These are phyloP conservation scores for Odontocolon sp. DNA, from an alignment of 2,888 invertebrate genomes.

Conservation along the genomic window DNA sequence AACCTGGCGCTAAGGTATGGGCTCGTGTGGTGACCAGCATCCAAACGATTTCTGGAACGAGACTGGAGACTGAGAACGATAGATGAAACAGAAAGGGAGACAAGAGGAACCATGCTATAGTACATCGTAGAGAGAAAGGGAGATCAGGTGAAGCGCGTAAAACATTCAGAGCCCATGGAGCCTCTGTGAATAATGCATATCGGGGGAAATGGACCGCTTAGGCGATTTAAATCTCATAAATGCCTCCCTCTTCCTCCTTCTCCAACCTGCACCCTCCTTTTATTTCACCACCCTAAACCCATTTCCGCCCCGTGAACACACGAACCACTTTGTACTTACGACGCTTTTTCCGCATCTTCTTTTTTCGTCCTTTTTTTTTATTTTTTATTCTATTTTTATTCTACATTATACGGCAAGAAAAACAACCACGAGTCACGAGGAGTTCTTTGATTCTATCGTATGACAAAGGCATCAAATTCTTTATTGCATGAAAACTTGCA, in stretches of 20 bases:
- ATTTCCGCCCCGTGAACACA: slow-evolving; percentile 34
- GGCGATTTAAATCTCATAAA: slow-evolving; percentile 80
- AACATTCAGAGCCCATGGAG: slow-evolving; percentile 74
- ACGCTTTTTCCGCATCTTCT: slow-evolving; percentile 10
- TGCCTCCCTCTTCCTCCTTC: slow-evolving; percentile 62
- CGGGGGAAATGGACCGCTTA: slow-evolving; percentile 79
- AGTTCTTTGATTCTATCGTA: background rate
- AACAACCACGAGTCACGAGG: background rate
- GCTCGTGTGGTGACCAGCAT: slow-evolving; percentile 38
- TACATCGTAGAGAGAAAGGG: slow-evolving; percentile 45
- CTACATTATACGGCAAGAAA: background rate
- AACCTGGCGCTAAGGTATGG: background rate
- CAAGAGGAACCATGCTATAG: slow-evolving; percentile 39
- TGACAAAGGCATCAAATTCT: background rate
- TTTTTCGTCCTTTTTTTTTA: background rate
- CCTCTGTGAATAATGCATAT: slow-evolving; percentile 78
- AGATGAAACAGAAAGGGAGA: slow-evolving; percentile 44
- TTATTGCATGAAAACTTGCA: background rate
- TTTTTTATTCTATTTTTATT: background rate
- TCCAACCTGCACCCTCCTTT: background rate
- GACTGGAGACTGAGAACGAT: slow-evolving; percentile 11
- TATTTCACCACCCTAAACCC: background rate
- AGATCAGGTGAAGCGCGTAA: slow-evolving; percentile 67
- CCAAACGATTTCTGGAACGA: slow-evolving; percentile 30
- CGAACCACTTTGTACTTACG: slow-evolving; percentile 52